These are phyloP conservation scores for Xestia rhomboidea DNA, from an alignment of 2,888 invertebrate species.

Conservation along the genomic window DNA sequence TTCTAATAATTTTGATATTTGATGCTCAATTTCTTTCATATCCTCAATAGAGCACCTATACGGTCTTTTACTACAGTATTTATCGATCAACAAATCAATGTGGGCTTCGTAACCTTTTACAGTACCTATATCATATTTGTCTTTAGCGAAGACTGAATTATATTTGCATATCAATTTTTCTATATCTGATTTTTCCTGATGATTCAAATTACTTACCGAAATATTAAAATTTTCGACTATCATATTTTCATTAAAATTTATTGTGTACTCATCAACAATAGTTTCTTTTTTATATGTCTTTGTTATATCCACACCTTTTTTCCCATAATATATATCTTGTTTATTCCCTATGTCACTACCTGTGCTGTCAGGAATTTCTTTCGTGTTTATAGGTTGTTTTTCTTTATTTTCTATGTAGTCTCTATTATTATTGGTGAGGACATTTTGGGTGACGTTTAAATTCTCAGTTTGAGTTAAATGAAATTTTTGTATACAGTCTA, in stretches of 20 bases:
- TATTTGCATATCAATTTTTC: background rate
- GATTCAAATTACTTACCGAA: background rate
- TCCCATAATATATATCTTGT: background rate
- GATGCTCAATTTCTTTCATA: background rate
- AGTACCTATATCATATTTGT: background rate
- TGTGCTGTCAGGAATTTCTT: background rate
- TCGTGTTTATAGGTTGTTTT: background rate
- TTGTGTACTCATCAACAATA: too few species aligned
- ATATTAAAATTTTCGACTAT: background rate
- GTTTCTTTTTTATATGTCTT: too few species aligned
- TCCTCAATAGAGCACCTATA: background rate
- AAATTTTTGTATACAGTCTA: background rate
- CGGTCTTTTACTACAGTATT: background rate
- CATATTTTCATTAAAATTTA: background rate
- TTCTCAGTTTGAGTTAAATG: background rate
- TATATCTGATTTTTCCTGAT: background rate
- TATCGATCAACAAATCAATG: conserved; percentile 4
- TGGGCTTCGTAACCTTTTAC: background rate
- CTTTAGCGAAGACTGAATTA: conserved; percentile 1
- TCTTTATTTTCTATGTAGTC: background rate
- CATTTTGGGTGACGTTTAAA: background rate
- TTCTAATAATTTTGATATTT: background rate
- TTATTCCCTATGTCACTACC: background rate
- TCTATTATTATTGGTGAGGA: background rate
- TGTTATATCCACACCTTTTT: background rate